Percentiles rank a stretch among this genome's conserved stretches.
Evolutionary conservation across 2,113 vertebrate genomes (phyloP).

Genomic region (Leptosomus discolor): DNA sequence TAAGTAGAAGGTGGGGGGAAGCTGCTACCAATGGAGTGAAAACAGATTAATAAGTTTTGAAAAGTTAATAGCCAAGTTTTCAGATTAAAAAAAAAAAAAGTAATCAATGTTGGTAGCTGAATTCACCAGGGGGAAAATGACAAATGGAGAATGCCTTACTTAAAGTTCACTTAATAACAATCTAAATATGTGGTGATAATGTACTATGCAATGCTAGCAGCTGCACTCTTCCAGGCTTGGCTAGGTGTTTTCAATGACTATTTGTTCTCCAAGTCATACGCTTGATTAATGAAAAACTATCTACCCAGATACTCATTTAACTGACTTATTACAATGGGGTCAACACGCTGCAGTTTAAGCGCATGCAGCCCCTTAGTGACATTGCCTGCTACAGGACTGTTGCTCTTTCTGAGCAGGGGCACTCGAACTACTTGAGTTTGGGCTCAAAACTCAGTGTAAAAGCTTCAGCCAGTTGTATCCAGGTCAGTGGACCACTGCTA

Average conservation of each 20-base stretch:
- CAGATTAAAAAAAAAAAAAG: not conserved
- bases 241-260: not conserved
- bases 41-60: conserved; percentile 44
- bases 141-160: conserved; percentile 41
- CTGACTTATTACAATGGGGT: not conserved
- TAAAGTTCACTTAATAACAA: conserved; percentile 55
- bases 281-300: not conserved
- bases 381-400: not conserved
- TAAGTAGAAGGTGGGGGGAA: not conserved
- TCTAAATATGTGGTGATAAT: conserved; percentile 47
- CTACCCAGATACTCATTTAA: not conserved
- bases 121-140: conserved; percentile 8
- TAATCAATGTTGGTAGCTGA: conserved; percentile 26
- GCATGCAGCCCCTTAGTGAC: not conserved
- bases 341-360: not conserved
- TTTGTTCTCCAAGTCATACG: not conserved
- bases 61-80: conserved; percentile 45
- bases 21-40: conserved; percentile 23
- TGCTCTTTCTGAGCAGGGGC: not conserved
- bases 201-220: not conserved
- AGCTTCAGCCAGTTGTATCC: not conserved
- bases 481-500: rapidly evolving
- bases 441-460: not conserved
- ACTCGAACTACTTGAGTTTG: not conserved
- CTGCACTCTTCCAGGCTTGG: conserved; percentile 7